phyloP scores from a whole-genome alignment of 2,113 vertebrate species.

The Girardinichthys multiradiatus region DNA sequence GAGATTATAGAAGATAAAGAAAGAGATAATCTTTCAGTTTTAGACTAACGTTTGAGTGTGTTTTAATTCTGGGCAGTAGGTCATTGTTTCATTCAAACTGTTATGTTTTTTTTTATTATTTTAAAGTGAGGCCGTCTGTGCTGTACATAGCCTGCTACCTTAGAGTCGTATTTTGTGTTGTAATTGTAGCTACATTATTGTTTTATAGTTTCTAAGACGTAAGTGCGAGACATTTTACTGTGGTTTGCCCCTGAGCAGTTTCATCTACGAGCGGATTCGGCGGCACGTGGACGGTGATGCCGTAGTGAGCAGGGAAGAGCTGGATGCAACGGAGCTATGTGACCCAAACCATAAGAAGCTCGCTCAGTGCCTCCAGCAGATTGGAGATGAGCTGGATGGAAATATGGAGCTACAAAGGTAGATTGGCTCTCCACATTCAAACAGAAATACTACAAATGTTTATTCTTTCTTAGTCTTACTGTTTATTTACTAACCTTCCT shows the following conservation, averaged over 20 bases:
- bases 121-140: too few species aligned
- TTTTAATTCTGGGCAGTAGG: too few species aligned
- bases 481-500: too few species aligned
- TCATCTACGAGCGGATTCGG: constrained; percentile 75
- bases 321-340: constrained; percentile 66
- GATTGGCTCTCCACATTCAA: not conserved
- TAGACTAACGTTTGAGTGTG: too few species aligned
- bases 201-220: not conserved
- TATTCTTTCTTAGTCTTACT: not conserved
- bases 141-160: too few species aligned
- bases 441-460: not conserved
- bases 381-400: constrained; percentile 89
- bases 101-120: too few species aligned
- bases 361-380: constrained; percentile 86
- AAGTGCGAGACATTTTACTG: not conserved
- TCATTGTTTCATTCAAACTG: too few species aligned
- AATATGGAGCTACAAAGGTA: constrained; percentile 87
- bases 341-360: constrained; percentile 84
- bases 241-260: constrained; percentile 55
- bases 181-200: not conserved
- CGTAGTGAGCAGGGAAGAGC: constrained; percentile 66
- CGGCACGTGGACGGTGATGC: constrained; percentile 47
- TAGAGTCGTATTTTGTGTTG: too few species aligned
- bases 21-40: not conserved
- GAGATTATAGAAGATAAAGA: too few species aligned